Conservation (phyloP, 30 jellyfish, hydroid and myxozoan genomes). For the Aurelia sp. region DNA sequence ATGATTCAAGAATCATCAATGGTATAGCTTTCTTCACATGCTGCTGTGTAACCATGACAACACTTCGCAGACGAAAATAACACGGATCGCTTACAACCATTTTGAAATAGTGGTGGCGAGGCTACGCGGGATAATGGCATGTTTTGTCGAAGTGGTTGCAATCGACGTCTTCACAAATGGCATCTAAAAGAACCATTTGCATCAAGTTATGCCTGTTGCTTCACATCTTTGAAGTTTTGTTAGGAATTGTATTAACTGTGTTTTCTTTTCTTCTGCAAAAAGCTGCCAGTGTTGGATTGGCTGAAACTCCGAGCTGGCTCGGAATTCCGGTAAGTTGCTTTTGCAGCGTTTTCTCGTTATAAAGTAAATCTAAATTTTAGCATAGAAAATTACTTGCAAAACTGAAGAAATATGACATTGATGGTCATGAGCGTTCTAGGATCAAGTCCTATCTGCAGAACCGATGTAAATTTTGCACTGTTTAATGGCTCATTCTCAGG, state of each 20-base stretch:
- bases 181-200: conserved; percentile 45
- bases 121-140: no score
- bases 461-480: no score
- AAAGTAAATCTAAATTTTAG: no score
- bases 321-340: conserved; percentile 63
- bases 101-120: no score
- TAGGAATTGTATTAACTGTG: conserved; percentile 58
- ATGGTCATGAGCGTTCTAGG: no score
- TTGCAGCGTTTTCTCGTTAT: no score
- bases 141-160: neutral
- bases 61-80: neutral
- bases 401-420: no score
- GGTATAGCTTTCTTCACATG: neutral
- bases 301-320: conserved; percentile 64
- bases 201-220: conserved; percentile 55
- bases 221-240: conserved; percentile 55
- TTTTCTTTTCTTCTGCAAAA: conserved; percentile 59
- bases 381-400: no score
- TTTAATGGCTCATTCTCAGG: no score
- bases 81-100: neutral
- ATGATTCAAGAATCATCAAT: no score
- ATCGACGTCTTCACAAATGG: conserved; percentile 18
- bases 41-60: conserved; percentile 1
- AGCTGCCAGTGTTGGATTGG: conserved; percentile 59
- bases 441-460: no score